Conservation (phyloP, 35 echinoderm and acorn worm species). For the Lytechinus variegatus region DNA sequence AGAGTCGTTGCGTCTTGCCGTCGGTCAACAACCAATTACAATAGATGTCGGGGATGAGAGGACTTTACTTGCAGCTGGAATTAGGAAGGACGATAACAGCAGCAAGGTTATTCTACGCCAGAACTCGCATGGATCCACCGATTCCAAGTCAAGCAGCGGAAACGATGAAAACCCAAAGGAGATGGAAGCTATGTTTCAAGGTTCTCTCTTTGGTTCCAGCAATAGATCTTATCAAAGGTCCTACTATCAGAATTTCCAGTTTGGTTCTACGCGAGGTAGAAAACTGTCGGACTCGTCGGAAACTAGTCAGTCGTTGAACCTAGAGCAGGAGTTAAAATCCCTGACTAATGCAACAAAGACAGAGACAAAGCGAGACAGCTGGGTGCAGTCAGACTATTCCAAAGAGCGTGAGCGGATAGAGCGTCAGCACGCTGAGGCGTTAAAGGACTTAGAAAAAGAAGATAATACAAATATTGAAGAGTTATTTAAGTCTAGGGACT, state of each 20-base stretch:
- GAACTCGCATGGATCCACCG: constrained; percentile 54
- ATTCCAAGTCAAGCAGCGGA: constrained; percentile 17
- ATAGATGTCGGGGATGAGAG: constrained; percentile 26
- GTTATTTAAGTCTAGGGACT: constrained; percentile 74
- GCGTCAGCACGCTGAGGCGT: constrained; percentile 71
- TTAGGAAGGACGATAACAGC: neutral
- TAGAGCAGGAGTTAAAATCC: constrained; percentile 33
- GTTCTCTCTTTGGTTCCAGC: constrained; percentile 24
- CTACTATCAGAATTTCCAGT: constrained; percentile 45
- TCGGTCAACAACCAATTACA: constrained; percentile 1
- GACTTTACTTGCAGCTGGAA: neutral
- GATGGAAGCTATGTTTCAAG: constrained; percentile 24
- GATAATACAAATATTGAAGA: constrained; percentile 89
- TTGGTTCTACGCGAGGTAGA: constrained; percentile 52
- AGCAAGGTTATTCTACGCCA: constrained; percentile 35
- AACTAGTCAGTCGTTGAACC: constrained; percentile 36
- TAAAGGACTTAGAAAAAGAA: constrained; percentile 88
- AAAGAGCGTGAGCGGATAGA: constrained; percentile 80
- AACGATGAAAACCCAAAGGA: neutral
- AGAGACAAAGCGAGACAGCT: neutral
- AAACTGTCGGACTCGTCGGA: constrained; percentile 58
- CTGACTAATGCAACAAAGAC: constrained; percentile 17
- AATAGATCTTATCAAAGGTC: constrained; percentile 29
- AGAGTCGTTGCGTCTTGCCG: neutral
- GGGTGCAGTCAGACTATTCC: constrained; percentile 77